phyloP scores from a whole-genome alignment of 2,113 vertebrate genomes.

The Apistogramma diplotaenia region DNA sequence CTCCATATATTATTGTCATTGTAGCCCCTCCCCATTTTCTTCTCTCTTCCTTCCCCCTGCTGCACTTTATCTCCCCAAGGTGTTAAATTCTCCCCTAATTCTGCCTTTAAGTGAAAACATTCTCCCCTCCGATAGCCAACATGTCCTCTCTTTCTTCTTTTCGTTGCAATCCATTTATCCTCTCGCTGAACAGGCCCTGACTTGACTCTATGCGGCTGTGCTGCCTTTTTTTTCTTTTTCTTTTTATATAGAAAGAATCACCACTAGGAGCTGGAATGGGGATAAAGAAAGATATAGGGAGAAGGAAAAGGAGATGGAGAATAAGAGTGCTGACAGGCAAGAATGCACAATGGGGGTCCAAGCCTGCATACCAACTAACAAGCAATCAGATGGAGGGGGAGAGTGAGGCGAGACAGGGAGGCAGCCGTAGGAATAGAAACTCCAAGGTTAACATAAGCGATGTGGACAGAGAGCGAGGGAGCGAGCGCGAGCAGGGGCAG shows the following conservation, averaged over 20 bases:
- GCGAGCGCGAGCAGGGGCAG: neutral
- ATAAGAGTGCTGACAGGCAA: conserved; percentile 70
- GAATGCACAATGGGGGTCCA: conserved; percentile 64
- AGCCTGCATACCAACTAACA: conserved; percentile 71
- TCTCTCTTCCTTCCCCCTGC: conserved; percentile 24
- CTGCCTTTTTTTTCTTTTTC: neutral
- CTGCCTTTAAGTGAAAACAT: conserved; percentile 37
- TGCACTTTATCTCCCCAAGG: conserved; percentile 45
- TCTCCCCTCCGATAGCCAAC: neutral
- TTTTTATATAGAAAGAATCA: conserved; percentile 14
- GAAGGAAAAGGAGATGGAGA: conserved; percentile 42
- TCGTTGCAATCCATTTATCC: conserved; percentile 25
- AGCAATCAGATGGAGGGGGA: conserved; percentile 63
- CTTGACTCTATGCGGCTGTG: neutral
- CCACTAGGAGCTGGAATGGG: conserved; percentile 20
- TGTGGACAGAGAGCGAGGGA: conserved; percentile 9
- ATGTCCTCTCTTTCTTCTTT: conserved; percentile 5
- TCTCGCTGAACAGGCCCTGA: conserved; percentile 14
- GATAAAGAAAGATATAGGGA: neutral
- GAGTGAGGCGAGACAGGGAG: conserved; percentile 18
- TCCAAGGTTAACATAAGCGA: conserved; percentile 42
- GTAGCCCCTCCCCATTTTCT: conserved; percentile 32
- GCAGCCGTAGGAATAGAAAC: conserved; percentile 31
- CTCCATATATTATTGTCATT: conserved; percentile 60
- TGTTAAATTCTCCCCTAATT: conserved; percentile 36